A percentile compares a stretch with the other conserved stretches of the same genome.
phyloP scores from a whole-genome alignment of 2,113 vertebrate genomes.

The Sceloporus tristichus region DNA sequence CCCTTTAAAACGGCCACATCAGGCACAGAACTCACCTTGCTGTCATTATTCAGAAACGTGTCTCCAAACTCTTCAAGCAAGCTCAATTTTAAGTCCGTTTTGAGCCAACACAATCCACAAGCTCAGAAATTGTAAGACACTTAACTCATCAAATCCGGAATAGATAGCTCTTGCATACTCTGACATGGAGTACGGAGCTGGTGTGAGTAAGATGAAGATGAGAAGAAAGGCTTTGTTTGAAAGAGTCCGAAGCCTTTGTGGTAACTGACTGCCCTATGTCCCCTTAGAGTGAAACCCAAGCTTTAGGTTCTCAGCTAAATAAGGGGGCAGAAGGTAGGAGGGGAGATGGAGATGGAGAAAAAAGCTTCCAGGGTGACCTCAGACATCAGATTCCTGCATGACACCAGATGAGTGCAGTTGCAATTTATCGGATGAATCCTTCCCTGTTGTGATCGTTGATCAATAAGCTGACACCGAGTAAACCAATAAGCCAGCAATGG shows the following conservation, averaged over 20 bases:
- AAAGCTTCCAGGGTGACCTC: slow-evolving; percentile 61
- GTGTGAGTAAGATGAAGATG: background rate
- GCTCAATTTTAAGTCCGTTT: slow-evolving; percentile 33
- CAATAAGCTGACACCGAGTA: background rate
- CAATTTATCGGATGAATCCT: slow-evolving; percentile 53
- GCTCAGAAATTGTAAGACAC: slow-evolving; percentile 15
- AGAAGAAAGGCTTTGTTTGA: slow-evolving; percentile 57
- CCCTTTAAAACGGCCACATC: slow-evolving; percentile 29
- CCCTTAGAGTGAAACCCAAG: slow-evolving; percentile 78
- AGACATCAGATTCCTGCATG: slow-evolving; percentile 58
- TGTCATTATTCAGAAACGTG: slow-evolving; percentile 63
- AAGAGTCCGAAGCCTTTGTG: slow-evolving; percentile 31
- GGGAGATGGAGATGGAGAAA: slow-evolving; percentile 25
- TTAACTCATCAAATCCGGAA: slow-evolving; percentile 28
- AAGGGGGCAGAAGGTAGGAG: slow-evolving; percentile 36
- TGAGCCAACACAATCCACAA: background rate
- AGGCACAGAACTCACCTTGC: slow-evolving; percentile 72
- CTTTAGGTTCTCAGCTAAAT: slow-evolving; percentile 62
- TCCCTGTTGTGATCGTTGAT: slow-evolving; percentile 46
- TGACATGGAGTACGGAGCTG: slow-evolving; percentile 24
- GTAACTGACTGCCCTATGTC: slow-evolving; percentile 71
- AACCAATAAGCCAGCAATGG: background rate
- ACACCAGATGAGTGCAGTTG: slow-evolving; percentile 74
- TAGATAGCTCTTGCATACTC: background rate
- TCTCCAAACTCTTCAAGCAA: slow-evolving; percentile 28